Base-by-base conservation (phyloP, 1,140 invertebrate species). In the Diachasma alloeum region DNA sequence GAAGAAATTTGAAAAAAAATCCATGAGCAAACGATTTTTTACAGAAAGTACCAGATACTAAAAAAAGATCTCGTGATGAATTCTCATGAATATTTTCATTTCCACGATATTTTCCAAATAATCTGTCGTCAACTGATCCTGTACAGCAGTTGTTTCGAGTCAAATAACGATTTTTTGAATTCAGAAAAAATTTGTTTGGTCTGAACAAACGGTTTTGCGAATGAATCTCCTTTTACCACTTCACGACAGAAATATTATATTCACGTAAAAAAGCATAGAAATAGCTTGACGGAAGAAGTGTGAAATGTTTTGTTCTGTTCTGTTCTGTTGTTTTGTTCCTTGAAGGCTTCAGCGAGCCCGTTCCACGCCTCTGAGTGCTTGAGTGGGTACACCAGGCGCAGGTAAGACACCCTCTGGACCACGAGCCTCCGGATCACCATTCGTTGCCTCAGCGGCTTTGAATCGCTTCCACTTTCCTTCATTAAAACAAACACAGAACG, bases 391-490 rank as follows among this genome's bases (percentile, higher is more conserved):
- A 5, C 87, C 87, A 0, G 87, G 83, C 1, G 75, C 48, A 48
- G 88, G 84, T 36, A 86, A 72, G 5, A 82, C 77, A 8, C 78
- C 36, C 48, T 87, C 88, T 17, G 78, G 85, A 72, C 78, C 81
- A 39, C 81, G 68, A 0, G 83, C 87, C 67, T 90, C 88, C 0
- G 81, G 81, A 59, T 90, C 88, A 53, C 77, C 82, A 48, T 67
- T 83, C n/a, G 79, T 82, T 4, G 87, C 86, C 70, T 89, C 89
- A 11, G 88, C 87, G 71, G 82, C 82, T 73, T 83, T 86, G 78
- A 86, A 87, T 36, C 89, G 84, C 71, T 89, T 90, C 77, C 88
- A 89, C 53, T 89, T 90, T 73, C 85, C 88, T 90, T 53, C 36
- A 22, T 48, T 82, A 68, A 15, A 37, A n/a, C 36, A 71, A 63